Percentiles rank a stretch among this genome's conserved stretches.
Evolutionary conservation across 2,113 vertebrate species (phyloP).

Genomic region (Alaudala cheleensis): DNA sequence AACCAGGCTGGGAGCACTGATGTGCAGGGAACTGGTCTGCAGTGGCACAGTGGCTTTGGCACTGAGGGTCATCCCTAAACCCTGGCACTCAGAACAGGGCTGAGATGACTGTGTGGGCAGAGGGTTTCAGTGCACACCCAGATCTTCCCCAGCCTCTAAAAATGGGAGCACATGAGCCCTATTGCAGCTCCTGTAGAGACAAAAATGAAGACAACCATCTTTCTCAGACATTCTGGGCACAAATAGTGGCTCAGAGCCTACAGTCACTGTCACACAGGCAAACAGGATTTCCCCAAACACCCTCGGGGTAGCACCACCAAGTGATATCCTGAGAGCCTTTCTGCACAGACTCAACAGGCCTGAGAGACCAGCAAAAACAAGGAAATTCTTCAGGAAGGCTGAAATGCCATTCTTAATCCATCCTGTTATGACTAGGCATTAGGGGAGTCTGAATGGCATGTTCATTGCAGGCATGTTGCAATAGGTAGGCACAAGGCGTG

Average conservation of each 20-base stretch:
- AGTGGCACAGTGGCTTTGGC: not conserved
- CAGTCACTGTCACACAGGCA: not conserved
- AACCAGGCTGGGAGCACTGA: not conserved
- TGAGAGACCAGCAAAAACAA: conserved; percentile 42
- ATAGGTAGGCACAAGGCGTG: conserved; percentile 54
- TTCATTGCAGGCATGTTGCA: conserved; percentile 52
- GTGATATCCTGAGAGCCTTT: not conserved
- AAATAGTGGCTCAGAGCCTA: not conserved
- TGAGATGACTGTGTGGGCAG: not conserved
- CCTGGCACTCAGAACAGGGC: not conserved
- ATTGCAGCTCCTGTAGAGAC: not conserved
- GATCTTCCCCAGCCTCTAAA: not conserved
- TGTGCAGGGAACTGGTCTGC: not conserved
- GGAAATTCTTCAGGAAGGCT: conserved; percentile 62
- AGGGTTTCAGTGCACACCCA: not conserved
- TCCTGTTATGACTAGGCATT: conserved; percentile 64
- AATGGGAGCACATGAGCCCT: not conserved
- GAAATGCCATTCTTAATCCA: conserved; percentile 68
- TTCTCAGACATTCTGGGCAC: not conserved
- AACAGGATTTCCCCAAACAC: not conserved
- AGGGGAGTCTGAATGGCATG: conserved; percentile 36
- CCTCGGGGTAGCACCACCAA: not conserved
- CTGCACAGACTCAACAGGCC: not conserved
- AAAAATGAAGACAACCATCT: not conserved
- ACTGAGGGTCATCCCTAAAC: not conserved